Conservation (phyloP, 2,113 vertebrate species). For the Alectura lathami region DNA sequence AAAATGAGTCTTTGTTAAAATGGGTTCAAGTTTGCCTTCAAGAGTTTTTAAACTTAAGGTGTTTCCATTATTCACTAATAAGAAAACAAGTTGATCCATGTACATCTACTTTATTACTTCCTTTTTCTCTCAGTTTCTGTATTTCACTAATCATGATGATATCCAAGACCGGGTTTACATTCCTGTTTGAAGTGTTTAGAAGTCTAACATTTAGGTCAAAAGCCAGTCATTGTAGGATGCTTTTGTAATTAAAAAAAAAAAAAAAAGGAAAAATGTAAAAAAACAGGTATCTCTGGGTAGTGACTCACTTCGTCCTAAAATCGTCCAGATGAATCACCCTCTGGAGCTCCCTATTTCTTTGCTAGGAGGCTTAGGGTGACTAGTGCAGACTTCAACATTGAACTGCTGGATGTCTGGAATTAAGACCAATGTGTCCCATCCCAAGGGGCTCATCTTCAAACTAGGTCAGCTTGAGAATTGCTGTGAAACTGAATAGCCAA, state of each 20-base stretch:
- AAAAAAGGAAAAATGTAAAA: too few species aligned
- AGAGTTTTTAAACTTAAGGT: background rate
- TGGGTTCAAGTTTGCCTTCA: background rate
- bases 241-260: background rate
- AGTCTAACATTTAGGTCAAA: background rate
- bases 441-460: background rate
- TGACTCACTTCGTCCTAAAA: constrained; percentile 7
- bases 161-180: background rate
- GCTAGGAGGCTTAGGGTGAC: background rate
- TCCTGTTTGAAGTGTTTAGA: background rate
- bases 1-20: background rate
- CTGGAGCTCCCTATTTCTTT: constrained; percentile 1
- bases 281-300: background rate
- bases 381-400: background rate
- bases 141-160: background rate
- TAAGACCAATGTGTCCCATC: background rate
- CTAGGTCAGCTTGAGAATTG: background rate
- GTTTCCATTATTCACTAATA: background rate
- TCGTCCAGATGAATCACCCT: background rate
- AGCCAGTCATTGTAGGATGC: background rate
- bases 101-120: background rate
- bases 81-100: background rate
- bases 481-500: background rate
- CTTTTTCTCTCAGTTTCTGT: background rate
- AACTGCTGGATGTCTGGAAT: background rate